Base-by-base conservation (phyloP, 2,888 invertebrate species). In the Rapana venosa region DNA sequence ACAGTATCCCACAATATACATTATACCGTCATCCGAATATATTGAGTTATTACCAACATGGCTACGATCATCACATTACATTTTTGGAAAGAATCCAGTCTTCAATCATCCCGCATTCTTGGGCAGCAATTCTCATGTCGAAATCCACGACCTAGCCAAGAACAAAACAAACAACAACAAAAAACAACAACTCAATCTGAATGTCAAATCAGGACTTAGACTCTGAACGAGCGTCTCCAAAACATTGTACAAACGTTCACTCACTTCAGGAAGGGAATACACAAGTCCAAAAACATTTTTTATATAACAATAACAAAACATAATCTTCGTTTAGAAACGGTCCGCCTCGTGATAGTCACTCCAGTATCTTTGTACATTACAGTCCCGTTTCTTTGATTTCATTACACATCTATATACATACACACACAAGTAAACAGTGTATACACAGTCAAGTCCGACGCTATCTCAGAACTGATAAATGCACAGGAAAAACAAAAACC, bases 401-500 rank as follows among this genome's bases (percentile, higher is more conserved):
- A 74, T 74, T 13, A 74, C n/a, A 61, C 74, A 74, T 74, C 22
- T 74, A 74, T n/a, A 74, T 61, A 61, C 22, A 61, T n/a, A 74
- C 26, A 74, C 26, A 74, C n/a, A 74, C n/a, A n/a, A n/a, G n/a
- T 13, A 11, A 22, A 61, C 61, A 61, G 11, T 74, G 8, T 74
- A 30, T 74, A 74, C 66, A 66, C 47, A 47, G 47, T 47, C 47
- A 47, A 47, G 47, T 47, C 47, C 8, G 47, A 47, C 47, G 2
- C 66, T 66, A 66, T 66, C 20, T 66, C 66, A 66, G 26, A 66
- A 66, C 66, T 26, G 74, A 83, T 83, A 83, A 83, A 83, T 83
- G 81, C 81, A 83, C 36, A 74, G 11, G 11, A 74, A 74, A 74
- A 74, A 74, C 8, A 83, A 79, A 79, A 32, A 84, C 26, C 47